A percentile compares a stretch with the other conserved stretches of the same genome.
Conservation (phyloP, 2,113 vertebrate genomes). For the Pterocles gutturalis region DNA sequence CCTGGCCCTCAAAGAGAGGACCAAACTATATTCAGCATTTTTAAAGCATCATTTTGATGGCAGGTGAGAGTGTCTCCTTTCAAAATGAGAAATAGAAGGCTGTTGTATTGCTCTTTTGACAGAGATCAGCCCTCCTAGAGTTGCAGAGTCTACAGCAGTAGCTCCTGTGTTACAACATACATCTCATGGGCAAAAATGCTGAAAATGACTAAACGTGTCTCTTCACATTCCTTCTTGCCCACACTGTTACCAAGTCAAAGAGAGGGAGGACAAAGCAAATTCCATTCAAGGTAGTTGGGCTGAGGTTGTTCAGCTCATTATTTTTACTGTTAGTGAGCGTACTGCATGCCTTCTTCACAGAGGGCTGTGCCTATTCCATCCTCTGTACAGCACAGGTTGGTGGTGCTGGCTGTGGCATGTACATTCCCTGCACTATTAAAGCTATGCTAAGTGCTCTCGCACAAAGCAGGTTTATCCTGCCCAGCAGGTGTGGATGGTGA, state of each 20-base stretch:
- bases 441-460: background rate
- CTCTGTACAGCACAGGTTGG: background rate
- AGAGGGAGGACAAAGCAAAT: background rate
- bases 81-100: background rate
- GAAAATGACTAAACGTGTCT: background rate
- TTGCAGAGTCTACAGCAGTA: background rate
- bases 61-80: background rate
- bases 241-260: background rate
- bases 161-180: background rate
- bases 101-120: background rate
- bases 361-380: background rate
- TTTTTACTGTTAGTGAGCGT: background rate
- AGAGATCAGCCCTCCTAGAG: background rate
- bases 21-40: background rate
- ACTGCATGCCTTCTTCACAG: background rate
- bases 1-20: background rate
- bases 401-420: background rate
- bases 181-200: background rate
- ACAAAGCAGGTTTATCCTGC: background rate
- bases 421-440: background rate
- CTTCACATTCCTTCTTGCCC: background rate
- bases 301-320: background rate
- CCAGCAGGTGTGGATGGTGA: background rate
- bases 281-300: background rate
- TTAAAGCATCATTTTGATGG: background rate